Evolutionary conservation across 1,140 invertebrate genomes (phyloP), one percentile per base, ranked within the genome.

Genomic region (Gryon sp.): DNA sequence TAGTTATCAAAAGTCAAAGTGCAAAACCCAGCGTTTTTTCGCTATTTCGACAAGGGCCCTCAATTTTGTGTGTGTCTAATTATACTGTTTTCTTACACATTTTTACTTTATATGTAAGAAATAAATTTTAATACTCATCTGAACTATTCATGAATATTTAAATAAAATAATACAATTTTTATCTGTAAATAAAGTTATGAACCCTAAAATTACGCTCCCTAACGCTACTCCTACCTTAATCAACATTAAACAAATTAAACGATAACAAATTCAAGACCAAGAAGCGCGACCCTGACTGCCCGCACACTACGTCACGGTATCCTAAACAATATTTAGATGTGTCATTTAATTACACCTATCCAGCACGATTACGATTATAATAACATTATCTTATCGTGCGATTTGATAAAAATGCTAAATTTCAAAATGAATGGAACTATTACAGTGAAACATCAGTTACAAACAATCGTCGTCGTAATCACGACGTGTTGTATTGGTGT

Each of bases 301-400:
- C 14, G 28, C 14, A 4, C 1, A 34, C 1, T 8, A 7, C 4
- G 12, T 30, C 26, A 12, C 12, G 18, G 4, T 34, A 34, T 16
- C 9, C 16, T 45, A 46, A 36, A 16, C 30, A 11, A 7, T 22
- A 22, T 46, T 46, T 46, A 34, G 28, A 24, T 20, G 20, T 36
- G 45, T 43, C 46, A 65, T 19, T n/a, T 63, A 63, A 60, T 46
- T 46, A 60, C 40, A 34, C 38, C 20, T 22, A 28, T 9, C 19
- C 26, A 55, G 4, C 0, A 5, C 4, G 19, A 24, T 3, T 8
- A 22, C 34, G 15, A 53, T 53, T 66, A 53, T 45, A 53, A 24
- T 8, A 38, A 16, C 43, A 57, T 68, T 68, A 68, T 68, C 63
- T 57, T 57, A 68, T 68, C 63, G 5, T 11, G 0, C 1, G 15